Evolutionary conservation across 2,797 vertebrate genomes (phyloP).

Genomic region (Enteromius treurensis): DNA sequence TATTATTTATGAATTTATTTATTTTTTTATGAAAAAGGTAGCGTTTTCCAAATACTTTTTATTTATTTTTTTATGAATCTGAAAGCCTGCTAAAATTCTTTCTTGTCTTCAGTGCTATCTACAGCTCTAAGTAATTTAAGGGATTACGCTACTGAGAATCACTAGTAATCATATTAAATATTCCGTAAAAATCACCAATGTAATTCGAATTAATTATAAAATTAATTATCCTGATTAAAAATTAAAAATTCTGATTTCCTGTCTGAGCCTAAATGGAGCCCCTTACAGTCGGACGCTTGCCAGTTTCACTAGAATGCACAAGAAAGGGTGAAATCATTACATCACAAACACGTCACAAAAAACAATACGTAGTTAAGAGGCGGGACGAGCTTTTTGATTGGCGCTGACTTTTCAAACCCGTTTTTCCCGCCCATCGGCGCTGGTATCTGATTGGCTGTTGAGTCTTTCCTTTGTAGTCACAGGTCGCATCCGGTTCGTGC

Average conservation of each 20-base stretch:
- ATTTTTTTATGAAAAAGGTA: background rate
- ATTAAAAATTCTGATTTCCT: too few relatives aligned
- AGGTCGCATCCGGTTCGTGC: constrained; percentile 78
- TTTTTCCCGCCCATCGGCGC: constrained; percentile 70
- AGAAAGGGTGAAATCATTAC: constrained; percentile 3
- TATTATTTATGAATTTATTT: too few relatives aligned
- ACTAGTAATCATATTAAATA: background rate
- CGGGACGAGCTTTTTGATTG: constrained; percentile 52
- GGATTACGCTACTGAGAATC: background rate
- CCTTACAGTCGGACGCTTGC: too few relatives aligned
- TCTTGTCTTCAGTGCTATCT: background rate
- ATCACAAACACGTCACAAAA: constrained; percentile 34
- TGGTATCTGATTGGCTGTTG: constrained; percentile 72
- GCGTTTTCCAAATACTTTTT: background rate
- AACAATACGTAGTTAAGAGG: constrained; percentile 7
- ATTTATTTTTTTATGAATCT: background rate
- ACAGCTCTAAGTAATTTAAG: background rate
- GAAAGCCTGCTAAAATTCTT: background rate
- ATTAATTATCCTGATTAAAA: too few relatives aligned
- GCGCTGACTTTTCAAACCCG: constrained; percentile 68
- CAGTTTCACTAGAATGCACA: background rate
- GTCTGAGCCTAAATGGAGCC: background rate
- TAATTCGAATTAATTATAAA: background rate
- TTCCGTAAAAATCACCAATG: background rate
- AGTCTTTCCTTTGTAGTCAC: constrained; percentile 74